Conservation (phyloP, 2,888 invertebrate species). For the Ichneumon xanthorius region DNA sequence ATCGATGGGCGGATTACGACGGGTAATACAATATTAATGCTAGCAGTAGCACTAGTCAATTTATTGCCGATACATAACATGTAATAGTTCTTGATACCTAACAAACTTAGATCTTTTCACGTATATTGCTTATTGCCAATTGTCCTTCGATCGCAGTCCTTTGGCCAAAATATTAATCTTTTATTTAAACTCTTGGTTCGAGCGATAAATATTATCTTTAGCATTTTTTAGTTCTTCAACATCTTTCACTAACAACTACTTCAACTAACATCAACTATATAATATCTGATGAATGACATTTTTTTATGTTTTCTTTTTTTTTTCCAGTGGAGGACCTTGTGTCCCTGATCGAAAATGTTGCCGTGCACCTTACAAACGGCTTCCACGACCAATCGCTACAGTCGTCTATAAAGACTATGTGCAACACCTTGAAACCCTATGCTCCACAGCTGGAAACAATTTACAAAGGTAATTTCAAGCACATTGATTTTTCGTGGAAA, state of each 20-base stretch:
- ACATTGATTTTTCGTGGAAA: not conserved
- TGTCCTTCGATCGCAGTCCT: too few relatives aligned
- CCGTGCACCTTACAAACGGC: constrained; percentile 91
- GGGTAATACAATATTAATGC: constrained; percentile 72
- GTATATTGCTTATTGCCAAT: too few relatives aligned
- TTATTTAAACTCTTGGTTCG: not conserved
- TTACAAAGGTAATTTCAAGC: constrained; percentile 87
- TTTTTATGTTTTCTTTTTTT: constrained; percentile 28
- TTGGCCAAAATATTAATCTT: not conserved
- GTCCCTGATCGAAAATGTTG: constrained; percentile 93
- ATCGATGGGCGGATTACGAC: constrained; percentile 83
- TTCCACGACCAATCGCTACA: constrained; percentile 90
- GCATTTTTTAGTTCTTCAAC: not conserved
- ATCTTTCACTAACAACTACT: too few relatives aligned
- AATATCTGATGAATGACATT: constrained; percentile 5
- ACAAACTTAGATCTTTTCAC: too few relatives aligned
- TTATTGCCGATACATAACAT: too few relatives aligned
- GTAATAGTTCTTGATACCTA: too few relatives aligned
- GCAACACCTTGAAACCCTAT: constrained; percentile 91
- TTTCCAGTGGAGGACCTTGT: constrained; percentile 89
- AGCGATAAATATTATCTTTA: not conserved
- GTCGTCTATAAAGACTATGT: constrained; percentile 91
- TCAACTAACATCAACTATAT: too few relatives aligned
- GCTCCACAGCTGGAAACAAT: constrained; percentile 92
- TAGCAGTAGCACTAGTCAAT: too few relatives aligned